phyloP scores from a whole-genome alignment of 2,113 vertebrate species.

The Eptesicus fuscus region DNA sequence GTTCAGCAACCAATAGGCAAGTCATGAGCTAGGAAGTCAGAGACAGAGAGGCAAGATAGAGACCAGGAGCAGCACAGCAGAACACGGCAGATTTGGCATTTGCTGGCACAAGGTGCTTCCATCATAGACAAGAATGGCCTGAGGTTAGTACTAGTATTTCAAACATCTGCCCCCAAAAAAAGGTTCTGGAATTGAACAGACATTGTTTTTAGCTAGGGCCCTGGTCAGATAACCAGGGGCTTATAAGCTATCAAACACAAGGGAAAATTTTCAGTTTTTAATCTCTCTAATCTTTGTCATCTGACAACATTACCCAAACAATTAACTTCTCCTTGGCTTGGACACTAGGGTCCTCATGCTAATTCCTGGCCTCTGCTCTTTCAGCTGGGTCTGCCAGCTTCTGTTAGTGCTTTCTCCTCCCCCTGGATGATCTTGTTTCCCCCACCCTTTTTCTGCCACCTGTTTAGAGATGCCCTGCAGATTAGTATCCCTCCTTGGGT shows the following conservation, averaged over 20 bases:
- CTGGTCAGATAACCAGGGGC: background rate
- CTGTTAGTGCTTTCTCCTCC: background rate
- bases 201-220: background rate
- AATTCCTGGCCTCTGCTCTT: background rate
- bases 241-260: background rate
- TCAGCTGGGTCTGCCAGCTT: background rate
- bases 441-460: background rate
- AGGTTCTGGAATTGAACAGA: background rate
- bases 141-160: background rate
- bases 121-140: background rate
- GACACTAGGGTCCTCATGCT: background rate
- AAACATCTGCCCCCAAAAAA: background rate
- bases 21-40: background rate
- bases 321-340: background rate
- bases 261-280: background rate
- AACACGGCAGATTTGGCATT: background rate
- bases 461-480: background rate
- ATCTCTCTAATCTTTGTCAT: background rate
- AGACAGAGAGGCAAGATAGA: background rate
- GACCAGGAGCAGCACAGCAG: background rate
- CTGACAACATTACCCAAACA: background rate
- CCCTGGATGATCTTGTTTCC: background rate
- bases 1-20: background rate
- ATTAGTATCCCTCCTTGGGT: background rate
- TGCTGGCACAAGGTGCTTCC: background rate